Percentiles rank a stretch among this genome's conserved stretches.
Evolutionary conservation across 2,113 vertebrate species (phyloP).

Genomic region (Sorex araneus): DNA sequence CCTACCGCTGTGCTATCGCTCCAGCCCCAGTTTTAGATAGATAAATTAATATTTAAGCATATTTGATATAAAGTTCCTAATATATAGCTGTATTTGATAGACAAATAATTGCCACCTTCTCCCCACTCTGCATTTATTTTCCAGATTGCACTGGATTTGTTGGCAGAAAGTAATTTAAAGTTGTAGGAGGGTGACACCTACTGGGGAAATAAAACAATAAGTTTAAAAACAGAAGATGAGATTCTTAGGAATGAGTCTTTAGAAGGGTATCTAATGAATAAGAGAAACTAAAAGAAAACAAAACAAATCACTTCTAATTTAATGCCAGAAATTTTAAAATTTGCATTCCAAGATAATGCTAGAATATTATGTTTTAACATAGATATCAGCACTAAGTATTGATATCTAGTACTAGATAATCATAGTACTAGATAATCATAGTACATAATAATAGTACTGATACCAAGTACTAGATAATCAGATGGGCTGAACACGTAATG

Average conservation of each 20-base stretch:
- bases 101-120: background rate
- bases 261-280: background rate
- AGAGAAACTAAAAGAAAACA: conserved; percentile 29
- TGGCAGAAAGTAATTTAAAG: conserved; percentile 59
- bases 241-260: background rate
- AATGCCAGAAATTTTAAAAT: background rate
- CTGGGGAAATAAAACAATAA: conserved; percentile 65
- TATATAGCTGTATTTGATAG: background rate
- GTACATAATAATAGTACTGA: too few relatives aligned
- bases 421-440: too few relatives aligned
- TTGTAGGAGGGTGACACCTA: conserved; percentile 78
- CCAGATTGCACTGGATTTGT: background rate
- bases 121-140: conserved; percentile 24
- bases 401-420: too few relatives aligned
- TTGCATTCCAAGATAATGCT: conserved; percentile 37
- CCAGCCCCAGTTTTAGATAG: conserved; percentile 55
- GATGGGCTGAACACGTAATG: too few relatives aligned
- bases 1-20: too few relatives aligned
- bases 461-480: too few relatives aligned
- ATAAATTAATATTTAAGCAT: background rate
- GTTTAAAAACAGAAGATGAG: background rate
- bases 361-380: background rate
- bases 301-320: conserved; percentile 50
- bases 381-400: too few relatives aligned
- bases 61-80: background rate